Evolutionary conservation across 2,797 vertebrate genomes (phyloP), one percentile per base, ranked within the genome.

Genomic region (Micromesistius poutassou): DNA sequence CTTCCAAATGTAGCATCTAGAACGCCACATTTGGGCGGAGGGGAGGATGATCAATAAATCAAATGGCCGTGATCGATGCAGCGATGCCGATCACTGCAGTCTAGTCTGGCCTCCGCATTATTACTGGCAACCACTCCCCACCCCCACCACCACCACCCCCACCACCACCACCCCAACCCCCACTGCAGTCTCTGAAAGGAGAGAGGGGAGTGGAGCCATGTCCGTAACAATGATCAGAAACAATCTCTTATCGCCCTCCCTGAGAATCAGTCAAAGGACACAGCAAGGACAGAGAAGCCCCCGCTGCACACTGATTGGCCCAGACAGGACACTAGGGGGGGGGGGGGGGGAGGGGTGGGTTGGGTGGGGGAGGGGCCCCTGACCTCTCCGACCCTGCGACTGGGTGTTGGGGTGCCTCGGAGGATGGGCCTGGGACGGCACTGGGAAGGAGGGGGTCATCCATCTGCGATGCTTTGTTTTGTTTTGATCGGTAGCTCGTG

Each of bases 31-130:
- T 96, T 89, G 94, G 95, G 95, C 86, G 77, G 92, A 30, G 22
- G 79, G 92, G 93, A 93, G 93, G 94, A 95, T 94, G 96, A 98
- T 99, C 98, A 96, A 98, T 99, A 98, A 98, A 98, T 99, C 97
- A 98, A 98, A 98, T 96, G 95, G 94, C 89, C 91, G 93, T 95
- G 95, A 98, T 99, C 98, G 96, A 98, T 98, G 91, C 94, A 66
- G 55, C 7, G 55, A 66, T 71, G 91, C 96, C 95, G 95, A 97
- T 97, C 95, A 95, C 95, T 93, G 95, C 91, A 96, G 97, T 97
- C 96, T 96, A 93, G 97, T 96, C 96, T 96, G 96, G 95, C 94
- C 95, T 91, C 94, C 92, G 95, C 96, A 96, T 97, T 97, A 97
- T 96, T 95, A 92, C 95, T 94, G 95, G 96, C 95, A 96, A 30